Evolutionary conservation across 2,888 invertebrate genomes (phyloP).

Genomic region (Campaea margaritaria): DNA sequence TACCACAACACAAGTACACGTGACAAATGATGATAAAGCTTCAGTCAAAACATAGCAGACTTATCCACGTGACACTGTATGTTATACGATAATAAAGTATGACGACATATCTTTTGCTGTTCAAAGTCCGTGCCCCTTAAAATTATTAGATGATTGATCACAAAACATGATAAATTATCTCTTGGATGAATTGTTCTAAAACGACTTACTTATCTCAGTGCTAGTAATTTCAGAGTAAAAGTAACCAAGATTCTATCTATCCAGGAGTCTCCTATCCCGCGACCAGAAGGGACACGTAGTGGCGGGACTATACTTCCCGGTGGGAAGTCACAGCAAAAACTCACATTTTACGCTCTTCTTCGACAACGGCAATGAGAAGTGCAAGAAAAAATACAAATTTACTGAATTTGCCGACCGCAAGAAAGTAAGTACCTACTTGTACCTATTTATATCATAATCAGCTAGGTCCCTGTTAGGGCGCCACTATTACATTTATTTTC

Average conservation of each 20-base stretch:
- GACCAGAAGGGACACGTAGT: slow-evolving; percentile 93
- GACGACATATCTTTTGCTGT: no score
- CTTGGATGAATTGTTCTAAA: no score
- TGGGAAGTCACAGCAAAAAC: slow-evolving; percentile 84
- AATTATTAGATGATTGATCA: no score
- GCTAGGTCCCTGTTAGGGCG: no score
- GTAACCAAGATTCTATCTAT: slow-evolving; percentile 17
- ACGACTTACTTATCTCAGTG: no score
- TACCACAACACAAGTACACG: not conserved
- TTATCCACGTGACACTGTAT: no score
- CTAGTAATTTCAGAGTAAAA: not conserved
- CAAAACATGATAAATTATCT: no score
- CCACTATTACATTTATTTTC: no score
- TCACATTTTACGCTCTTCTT: slow-evolving; percentile 92
- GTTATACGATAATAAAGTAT: no score
- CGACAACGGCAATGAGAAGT: slow-evolving; percentile 88
- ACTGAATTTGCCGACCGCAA: slow-evolving; percentile 86
- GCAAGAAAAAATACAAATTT: slow-evolving; percentile 91
- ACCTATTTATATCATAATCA: not conserved
- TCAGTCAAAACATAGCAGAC: not conserved
- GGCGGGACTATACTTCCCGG: slow-evolving; percentile 94
- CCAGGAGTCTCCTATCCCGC: slow-evolving; percentile 90
- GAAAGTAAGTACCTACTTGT: slow-evolving; percentile 77
- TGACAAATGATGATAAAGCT: not conserved
- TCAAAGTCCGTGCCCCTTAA: no score